Conservation (phyloP, 2,113 vertebrate genomes). For the Ifrita kowaldi region DNA sequence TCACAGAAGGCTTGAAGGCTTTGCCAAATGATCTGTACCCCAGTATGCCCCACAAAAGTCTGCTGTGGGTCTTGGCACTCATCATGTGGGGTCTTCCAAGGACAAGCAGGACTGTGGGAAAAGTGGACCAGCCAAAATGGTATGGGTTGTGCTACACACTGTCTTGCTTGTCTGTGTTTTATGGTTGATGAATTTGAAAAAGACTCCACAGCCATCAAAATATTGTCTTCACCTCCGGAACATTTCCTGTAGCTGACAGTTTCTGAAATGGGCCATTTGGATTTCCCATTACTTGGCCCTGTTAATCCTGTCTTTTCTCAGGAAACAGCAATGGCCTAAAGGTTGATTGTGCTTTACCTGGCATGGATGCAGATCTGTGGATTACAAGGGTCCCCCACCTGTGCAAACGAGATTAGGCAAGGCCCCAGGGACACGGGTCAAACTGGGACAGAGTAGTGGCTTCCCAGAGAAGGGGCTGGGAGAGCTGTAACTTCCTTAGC, state of each 20-base stretch:
- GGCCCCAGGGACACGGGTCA: not conserved
- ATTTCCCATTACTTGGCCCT: not conserved
- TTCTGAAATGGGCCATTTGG: not conserved
- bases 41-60: not conserved
- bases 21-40: not conserved
- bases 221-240: not conserved
- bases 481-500: conserved; percentile 8
- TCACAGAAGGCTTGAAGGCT: not conserved
- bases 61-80: not conserved
- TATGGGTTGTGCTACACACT: not conserved
- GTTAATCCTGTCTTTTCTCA: not conserved
- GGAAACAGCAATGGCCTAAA: not conserved
- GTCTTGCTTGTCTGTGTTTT: not conserved
- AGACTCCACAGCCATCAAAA: not conserved
- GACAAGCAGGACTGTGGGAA: not conserved
- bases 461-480: not conserved
- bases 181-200: not conserved
- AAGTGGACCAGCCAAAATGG: not conserved
- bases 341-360: not conserved
- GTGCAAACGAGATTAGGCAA: not conserved
- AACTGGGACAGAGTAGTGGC: conserved; percentile 2
- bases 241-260: not conserved
- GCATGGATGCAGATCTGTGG: not conserved
- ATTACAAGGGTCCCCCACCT: not conserved
- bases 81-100: not conserved